These are phyloP conservation scores for Dasysyrphus tricinctus DNA, from an alignment of 2,888 invertebrate genomes.

Conservation along the genomic window DNA sequence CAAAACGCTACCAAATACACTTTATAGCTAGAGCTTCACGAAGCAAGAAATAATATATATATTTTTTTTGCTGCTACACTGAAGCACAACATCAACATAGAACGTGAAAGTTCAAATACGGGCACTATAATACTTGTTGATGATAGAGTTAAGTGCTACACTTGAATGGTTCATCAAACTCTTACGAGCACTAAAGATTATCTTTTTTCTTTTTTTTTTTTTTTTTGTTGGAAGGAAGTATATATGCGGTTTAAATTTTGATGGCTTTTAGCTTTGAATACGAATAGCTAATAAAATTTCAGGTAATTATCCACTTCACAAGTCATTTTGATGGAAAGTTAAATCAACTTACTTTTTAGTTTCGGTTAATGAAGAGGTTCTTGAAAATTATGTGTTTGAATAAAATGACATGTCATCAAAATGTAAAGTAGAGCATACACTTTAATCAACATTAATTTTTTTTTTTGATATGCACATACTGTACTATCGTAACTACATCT, in stretches of 20 bases:
- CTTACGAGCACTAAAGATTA: conserved; percentile 39
- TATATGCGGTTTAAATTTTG: background rate
- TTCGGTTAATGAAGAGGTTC: background rate
- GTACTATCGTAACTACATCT: too few species aligned
- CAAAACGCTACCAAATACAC: conserved; percentile 2
- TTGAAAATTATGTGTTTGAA: background rate
- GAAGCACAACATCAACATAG: background rate
- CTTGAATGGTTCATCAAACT: conserved; percentile 42
- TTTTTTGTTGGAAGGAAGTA: background rate
- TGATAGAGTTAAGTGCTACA: background rate
- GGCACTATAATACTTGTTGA: background rate
- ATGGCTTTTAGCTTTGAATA: background rate
- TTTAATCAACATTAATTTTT: too few species aligned
- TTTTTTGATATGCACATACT: too few species aligned
- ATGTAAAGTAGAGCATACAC: too few species aligned
- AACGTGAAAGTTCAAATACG: conserved; percentile 1
- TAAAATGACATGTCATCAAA: background rate
- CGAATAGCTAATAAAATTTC: background rate
- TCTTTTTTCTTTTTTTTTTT: conserved; percentile 1
- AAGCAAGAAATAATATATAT: background rate
- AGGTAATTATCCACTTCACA: background rate
- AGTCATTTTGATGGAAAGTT: background rate
- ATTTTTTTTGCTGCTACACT: background rate
- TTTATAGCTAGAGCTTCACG: background rate
- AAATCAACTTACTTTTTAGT: background rate